A percentile compares a stretch with the other conserved stretches of the same genome.
These are phyloP conservation scores for Polymixis flavicincta DNA, from an alignment of 2,888 invertebrate genomes.

Conservation along the genomic window DNA sequence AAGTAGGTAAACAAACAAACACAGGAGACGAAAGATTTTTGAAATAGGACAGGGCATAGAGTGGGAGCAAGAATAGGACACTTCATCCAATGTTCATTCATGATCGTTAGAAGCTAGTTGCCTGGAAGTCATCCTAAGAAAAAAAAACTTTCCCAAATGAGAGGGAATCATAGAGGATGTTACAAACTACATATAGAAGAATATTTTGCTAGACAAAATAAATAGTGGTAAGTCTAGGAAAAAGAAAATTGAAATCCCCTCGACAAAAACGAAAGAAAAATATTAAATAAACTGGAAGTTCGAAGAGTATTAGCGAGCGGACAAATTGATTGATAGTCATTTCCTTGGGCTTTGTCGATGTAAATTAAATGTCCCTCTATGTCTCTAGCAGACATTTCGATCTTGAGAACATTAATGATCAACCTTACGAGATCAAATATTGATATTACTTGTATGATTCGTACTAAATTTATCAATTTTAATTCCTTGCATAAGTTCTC, in stretches of 20 bases:
- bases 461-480: not conserved
- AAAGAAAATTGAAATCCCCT: constrained; percentile 19
- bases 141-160: constrained; percentile 44
- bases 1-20: not conserved
- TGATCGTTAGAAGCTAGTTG: not conserved
- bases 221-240: constrained; percentile 3
- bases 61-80: not conserved
- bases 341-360: constrained; percentile 1
- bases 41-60: no score
- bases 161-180: constrained; percentile 22
- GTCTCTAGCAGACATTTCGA: constrained; percentile 11
- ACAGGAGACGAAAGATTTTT: not conserved
- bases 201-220: constrained; percentile 21
- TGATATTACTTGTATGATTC: not conserved
- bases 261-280: not conserved
- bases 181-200: not conserved
- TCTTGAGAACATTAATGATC: not conserved
- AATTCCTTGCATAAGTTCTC: not conserved
- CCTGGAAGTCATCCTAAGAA: not conserved
- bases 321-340: constrained; percentile 34
- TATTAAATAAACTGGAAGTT: constrained; percentile 12
- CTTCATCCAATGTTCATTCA: not conserved
- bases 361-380: constrained; percentile 13
- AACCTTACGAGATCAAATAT: not conserved
- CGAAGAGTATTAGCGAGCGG: constrained; percentile 15